Conservation (phyloP, 2,888 invertebrate species). For the Dicycla oo region DNA sequence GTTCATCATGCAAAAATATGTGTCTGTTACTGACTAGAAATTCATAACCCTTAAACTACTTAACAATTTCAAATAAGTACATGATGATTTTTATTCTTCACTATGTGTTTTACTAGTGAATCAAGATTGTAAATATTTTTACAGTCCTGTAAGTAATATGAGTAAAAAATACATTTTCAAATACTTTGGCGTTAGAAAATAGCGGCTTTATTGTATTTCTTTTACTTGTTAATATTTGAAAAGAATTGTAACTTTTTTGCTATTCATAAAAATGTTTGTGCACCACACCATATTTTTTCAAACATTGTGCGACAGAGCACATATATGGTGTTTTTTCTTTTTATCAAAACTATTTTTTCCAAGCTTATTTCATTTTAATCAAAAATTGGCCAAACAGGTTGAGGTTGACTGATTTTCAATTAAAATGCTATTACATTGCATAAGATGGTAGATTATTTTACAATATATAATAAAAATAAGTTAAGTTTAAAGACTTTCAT, state of each 20-base stretch:
- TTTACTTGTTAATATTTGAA: conserved; percentile 9
- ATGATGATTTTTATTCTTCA: conserved; percentile 1
- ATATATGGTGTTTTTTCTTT: no score
- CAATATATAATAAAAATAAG: not conserved
- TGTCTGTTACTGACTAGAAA: conserved; percentile 40
- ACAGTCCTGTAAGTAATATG: conserved; percentile 55
- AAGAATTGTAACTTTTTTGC: not conserved
- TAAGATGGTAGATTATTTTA: conserved; percentile 1
- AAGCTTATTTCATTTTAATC: not conserved
- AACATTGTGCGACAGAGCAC: conserved; percentile 4
- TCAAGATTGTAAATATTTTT: conserved; percentile 24
- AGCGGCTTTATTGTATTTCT: not conserved
- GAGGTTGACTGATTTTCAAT: not conserved
- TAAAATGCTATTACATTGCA: not conserved
- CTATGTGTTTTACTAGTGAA: not conserved
- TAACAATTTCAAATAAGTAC: conserved; percentile 23
- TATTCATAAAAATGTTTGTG: conserved; percentile 12
- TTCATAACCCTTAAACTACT: conserved; percentile 26
- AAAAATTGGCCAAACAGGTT: not conserved
- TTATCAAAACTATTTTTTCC: not conserved
- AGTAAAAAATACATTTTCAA: conserved; percentile 46
- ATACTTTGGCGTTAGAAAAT: conserved; percentile 25
- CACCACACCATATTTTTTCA: conserved; percentile 5
- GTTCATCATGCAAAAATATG: conserved; percentile 11
- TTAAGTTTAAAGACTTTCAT: not conserved